Evolutionary conservation across 2,888 invertebrate genomes (phyloP), one percentile per base, ranked within the genome.

Genomic region (Nomada fabriciana): DNA sequence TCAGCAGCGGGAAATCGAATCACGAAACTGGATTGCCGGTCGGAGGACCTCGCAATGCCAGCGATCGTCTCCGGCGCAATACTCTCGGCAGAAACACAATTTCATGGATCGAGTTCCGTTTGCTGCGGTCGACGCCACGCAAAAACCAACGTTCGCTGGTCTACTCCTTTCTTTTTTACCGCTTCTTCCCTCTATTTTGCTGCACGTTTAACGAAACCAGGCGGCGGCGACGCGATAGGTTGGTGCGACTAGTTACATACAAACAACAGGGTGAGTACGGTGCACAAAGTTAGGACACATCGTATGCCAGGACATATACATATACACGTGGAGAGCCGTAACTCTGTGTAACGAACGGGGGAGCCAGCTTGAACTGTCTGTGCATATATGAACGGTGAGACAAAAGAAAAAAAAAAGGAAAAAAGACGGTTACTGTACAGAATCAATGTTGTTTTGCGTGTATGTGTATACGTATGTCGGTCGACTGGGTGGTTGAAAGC

Each of bases 261-360:
- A 75, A 53, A 83, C 82, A 82, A 78, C 78, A 43, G 67, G 75
- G 57, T 81, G 65, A 69, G 76, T 67, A 65, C 64, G 76, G 76
- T 83, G 76, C 73, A 70, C 67, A 68, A 74, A 75, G 83, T 83
- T 83, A 82, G 71, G 82, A 83, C 71, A 79, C 82, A 75, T 53
- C 43, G 76, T 64, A 57, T 25, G 50, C 20, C 47, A 47, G 10
- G 52, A 71, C 60, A 71, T 47, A 60, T n/a, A 60, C 47, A 55
- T 43, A 76, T 29, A 60, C 29, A 71, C 68, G 55, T 61, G 65
- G 67, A 82, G 47, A 71, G 65, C 67, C 25, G 82, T 36, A 52
- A 74, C 60, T 25, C 13, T 59, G 60, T 53, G 60, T 52, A 55
- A 82, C 42, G 73, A 73, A 69, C 64, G 60, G 57, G 36, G 47